Percentiles rank a stretch among this genome's conserved stretches.
Conservation (phyloP, 2,113 vertebrate genomes). For the Dunckerocampus dactyliophorus region DNA sequence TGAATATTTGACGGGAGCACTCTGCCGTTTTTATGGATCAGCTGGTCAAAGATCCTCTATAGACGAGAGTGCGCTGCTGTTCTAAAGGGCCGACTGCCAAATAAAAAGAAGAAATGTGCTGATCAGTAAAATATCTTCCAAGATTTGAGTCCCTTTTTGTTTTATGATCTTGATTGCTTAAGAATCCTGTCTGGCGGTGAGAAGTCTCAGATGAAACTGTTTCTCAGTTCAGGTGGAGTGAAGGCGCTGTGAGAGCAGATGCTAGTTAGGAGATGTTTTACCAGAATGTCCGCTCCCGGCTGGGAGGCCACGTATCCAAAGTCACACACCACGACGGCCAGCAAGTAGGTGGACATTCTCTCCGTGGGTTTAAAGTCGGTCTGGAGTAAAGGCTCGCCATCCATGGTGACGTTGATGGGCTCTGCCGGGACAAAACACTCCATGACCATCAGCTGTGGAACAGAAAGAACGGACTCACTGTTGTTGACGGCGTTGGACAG, state of each 20-base stretch:
- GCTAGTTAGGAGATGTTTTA: constrained; percentile 37
- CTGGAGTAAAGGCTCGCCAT: background rate
- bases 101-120: too few species aligned
- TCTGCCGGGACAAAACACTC: constrained; percentile 32
- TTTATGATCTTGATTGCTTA: too few species aligned
- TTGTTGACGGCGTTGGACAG: constrained; percentile 80
- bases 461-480: constrained; percentile 22
- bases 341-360: constrained; percentile 88
- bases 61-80: too few species aligned
- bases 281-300: background rate
- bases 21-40: too few species aligned
- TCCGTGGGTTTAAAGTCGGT: constrained; percentile 73
- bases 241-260: too few species aligned
- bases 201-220: too few species aligned
- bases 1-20: too few species aligned
- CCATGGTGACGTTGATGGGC: background rate
- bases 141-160: too few species aligned
- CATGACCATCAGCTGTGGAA: background rate
- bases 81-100: background rate
- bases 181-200: too few species aligned
- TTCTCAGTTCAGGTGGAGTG: too few species aligned
- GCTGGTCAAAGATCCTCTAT: too few species aligned
- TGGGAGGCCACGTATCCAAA: fast-evolving
- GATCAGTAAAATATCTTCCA: too few species aligned
- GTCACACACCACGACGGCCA: constrained; percentile 86